Conservation (phyloP, 2,113 vertebrate genomes). For the Cyanoderma ruficeps region DNA sequence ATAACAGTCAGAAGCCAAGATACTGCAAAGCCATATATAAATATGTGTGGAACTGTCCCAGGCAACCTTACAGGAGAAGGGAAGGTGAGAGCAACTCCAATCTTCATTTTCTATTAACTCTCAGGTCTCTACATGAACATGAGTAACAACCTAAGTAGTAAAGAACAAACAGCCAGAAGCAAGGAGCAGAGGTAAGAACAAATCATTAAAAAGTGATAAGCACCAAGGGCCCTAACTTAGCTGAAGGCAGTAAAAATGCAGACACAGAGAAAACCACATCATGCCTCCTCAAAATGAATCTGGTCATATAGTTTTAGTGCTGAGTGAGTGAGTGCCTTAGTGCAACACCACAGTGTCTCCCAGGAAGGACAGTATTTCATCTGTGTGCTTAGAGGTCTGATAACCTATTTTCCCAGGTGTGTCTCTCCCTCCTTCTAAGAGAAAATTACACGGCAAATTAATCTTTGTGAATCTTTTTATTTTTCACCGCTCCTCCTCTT, state of each 20-base stretch:
- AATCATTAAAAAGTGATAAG: conserved; percentile 36
- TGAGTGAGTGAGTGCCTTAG: neutral
- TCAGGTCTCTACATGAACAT: conserved; percentile 5
- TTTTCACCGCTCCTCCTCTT: neutral
- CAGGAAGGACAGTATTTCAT: neutral
- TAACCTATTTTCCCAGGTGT: neutral
- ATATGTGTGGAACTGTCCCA: neutral
- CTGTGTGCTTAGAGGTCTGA: neutral
- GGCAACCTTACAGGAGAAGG: neutral
- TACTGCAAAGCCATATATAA: neutral
- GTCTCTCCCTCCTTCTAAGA: neutral
- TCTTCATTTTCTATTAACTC: conserved; percentile 25
- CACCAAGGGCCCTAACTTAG: neutral
- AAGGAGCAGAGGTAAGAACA: conserved; percentile 31
- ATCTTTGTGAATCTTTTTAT: neutral
- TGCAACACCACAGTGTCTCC: neutral
- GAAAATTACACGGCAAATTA: conserved; percentile 23
- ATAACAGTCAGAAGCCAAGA: neutral
- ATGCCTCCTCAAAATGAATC: neutral
- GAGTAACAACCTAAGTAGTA: conserved; percentile 19
- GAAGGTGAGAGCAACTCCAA: neutral
- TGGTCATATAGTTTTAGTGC: conserved; percentile 3
- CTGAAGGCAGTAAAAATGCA: conserved; percentile 29
- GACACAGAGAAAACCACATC: neutral
- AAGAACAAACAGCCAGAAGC: conserved; percentile 43